phyloP scores from a whole-genome alignment of 92 coral and sea anemone genomes.

The Porites lobata region DNA sequence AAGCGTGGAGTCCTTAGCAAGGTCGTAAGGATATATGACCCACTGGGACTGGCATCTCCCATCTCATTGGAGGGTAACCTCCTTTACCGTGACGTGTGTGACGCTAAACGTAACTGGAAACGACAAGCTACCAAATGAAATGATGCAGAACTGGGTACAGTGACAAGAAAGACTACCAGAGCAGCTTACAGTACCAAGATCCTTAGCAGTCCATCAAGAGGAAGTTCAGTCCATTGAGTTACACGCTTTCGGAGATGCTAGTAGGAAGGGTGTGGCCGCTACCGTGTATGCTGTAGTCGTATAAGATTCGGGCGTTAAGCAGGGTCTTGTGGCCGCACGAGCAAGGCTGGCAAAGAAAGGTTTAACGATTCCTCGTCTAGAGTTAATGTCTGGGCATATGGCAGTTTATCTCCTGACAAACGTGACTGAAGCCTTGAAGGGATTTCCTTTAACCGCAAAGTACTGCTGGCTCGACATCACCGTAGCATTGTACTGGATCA shows the following conservation, averaged over 20 bases:
- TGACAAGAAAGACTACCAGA: conserved; percentile 44
- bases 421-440: conserved; percentile 62
- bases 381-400: too few relatives aligned
- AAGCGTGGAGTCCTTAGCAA: conserved; percentile 6
- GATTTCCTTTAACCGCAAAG: conserved; percentile 34
- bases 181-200: conserved; percentile 10
- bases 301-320: too few relatives aligned
- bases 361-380: too few relatives aligned
- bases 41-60: conserved; percentile 42
- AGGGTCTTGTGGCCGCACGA: too few relatives aligned
- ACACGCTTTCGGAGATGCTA: conserved; percentile 80
- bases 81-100: conserved; percentile 48
- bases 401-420: conserved; percentile 56
- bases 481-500: conserved; percentile 72
- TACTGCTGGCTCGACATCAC: conserved; percentile 78
- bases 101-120: background rate
- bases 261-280: conserved; percentile 2
- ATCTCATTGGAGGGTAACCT: conserved; percentile 54
- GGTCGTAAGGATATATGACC: conserved; percentile 12
- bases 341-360: too few relatives aligned
- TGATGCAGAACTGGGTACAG: conserved; percentile 30
- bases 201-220: conserved; percentile 67
- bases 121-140: conserved; percentile 18
- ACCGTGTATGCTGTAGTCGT: too few relatives aligned
- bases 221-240: conserved; percentile 53